Conservation (phyloP, 2,797 vertebrate genomes). For the Hipposideros larvatus region DNA sequence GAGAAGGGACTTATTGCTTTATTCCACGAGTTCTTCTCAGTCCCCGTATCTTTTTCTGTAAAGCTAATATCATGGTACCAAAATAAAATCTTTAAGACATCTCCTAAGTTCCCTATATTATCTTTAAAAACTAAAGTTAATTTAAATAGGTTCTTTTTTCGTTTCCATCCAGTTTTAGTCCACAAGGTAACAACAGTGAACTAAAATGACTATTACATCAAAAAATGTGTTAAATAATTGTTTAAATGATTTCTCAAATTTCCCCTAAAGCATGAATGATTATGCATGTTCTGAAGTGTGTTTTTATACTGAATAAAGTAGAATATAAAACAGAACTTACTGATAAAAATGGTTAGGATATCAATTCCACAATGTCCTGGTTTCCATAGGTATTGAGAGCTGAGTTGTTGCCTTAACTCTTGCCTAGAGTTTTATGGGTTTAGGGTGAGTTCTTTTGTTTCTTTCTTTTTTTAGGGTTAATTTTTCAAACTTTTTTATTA, state of each 20-base stretch:
- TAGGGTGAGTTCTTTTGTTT: neutral
- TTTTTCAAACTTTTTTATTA: too few relatives aligned
- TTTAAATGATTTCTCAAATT: slow-evolving; percentile 20
- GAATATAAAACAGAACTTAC: neutral
- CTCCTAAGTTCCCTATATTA: neutral
- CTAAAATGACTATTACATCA: neutral
- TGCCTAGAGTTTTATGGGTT: neutral
- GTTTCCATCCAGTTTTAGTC: neutral
- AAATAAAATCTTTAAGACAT: neutral
- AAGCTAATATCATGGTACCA: neutral
- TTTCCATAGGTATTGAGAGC: neutral
- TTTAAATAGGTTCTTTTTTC: neutral
- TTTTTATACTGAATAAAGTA: neutral
- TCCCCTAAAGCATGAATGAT: neutral
- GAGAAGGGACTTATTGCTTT: neutral
- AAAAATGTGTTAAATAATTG: neutral
- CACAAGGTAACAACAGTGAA: neutral
- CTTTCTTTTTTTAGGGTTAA: too few relatives aligned
- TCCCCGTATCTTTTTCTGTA: neutral
- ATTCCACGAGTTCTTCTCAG: neutral
- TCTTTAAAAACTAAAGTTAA: neutral
- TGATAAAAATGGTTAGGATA: neutral
- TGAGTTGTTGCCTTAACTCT: neutral
- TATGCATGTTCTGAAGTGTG: neutral
- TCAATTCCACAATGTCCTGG: neutral